phyloP scores from a whole-genome alignment of 2,113 vertebrate genomes.

The Noturus placidus region DNA sequence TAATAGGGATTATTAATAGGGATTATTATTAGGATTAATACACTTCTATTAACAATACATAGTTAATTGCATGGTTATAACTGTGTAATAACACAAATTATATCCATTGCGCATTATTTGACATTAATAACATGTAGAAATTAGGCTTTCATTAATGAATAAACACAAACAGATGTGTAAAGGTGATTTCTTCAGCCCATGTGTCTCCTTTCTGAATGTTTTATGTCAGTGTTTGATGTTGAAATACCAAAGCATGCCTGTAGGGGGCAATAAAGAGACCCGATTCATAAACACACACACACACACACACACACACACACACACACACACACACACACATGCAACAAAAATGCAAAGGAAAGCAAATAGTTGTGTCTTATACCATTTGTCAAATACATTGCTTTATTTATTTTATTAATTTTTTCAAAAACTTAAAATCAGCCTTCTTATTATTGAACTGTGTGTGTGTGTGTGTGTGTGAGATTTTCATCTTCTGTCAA shows the following conservation, averaged over 20 bases:
- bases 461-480: not conserved
- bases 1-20: too few species aligned
- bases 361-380: not conserved
- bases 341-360: not conserved
- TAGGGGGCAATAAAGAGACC: constrained; percentile 51
- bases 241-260: constrained; percentile 12
- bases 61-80: not conserved
- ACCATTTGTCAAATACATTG: not conserved
- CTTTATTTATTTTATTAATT: not conserved
- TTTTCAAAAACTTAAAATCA: not conserved
- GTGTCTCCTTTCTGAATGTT: not conserved
- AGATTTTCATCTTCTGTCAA: not conserved
- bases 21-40: not conserved
- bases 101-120: not conserved
- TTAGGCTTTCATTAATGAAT: not conserved
- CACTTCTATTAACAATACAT: not conserved
- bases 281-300: not conserved
- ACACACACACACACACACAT: not conserved
- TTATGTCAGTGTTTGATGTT: not conserved
- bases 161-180: not conserved
- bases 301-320: not conserved
- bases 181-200: not conserved
- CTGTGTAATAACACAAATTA: not conserved
- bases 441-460: not conserved
- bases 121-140: not conserved